A percentile compares a stretch with the other conserved stretches of the same genome.
Evolutionary conservation across 2,888 invertebrate species (phyloP).

Genomic region (Cryptus viduatorius): DNA sequence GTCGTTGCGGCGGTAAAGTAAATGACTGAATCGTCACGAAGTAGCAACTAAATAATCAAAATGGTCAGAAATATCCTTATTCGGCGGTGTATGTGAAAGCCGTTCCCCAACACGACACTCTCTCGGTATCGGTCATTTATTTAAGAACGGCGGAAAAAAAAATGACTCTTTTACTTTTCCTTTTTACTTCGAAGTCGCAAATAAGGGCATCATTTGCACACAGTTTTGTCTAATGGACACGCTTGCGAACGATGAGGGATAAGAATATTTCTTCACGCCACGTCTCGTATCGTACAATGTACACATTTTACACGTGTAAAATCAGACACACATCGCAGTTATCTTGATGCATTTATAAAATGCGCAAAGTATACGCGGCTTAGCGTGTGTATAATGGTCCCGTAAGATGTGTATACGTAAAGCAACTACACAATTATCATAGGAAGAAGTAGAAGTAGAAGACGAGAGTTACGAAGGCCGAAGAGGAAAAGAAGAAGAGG

Average conservation of each 20-base stretch:
- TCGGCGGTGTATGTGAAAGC: neutral
- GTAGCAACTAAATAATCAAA: neutral
- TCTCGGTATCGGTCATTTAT: slow-evolving; percentile 10
- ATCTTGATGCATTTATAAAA: slow-evolving; percentile 67
- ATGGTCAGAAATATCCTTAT: neutral
- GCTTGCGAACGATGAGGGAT: slow-evolving; percentile 10
- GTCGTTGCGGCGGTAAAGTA: neutral
- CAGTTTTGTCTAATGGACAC: neutral
- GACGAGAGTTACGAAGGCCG: neutral
- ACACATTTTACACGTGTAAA: slow-evolving; percentile 8
- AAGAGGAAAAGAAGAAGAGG: slow-evolving; percentile 49
- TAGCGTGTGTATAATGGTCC: slow-evolving; percentile 1
- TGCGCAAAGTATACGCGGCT: neutral
- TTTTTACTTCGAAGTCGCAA: neutral
- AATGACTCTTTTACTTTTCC: slow-evolving; percentile 8
- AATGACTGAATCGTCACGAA: neutral
- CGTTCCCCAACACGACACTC: neutral
- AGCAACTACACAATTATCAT: slow-evolving; percentile 63
- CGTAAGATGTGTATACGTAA: slow-evolving; percentile 34
- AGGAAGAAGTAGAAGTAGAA: slow-evolving; percentile 39
- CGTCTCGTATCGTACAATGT: neutral
- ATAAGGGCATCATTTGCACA: slow-evolving; percentile 5
- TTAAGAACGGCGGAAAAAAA: slow-evolving; percentile 18
- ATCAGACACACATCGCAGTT: slow-evolving; percentile 13
- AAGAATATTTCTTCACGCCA: neutral